Evolutionary conservation across 2,888 invertebrate species (phyloP).

Genomic region (Drosophila rubida): DNA sequence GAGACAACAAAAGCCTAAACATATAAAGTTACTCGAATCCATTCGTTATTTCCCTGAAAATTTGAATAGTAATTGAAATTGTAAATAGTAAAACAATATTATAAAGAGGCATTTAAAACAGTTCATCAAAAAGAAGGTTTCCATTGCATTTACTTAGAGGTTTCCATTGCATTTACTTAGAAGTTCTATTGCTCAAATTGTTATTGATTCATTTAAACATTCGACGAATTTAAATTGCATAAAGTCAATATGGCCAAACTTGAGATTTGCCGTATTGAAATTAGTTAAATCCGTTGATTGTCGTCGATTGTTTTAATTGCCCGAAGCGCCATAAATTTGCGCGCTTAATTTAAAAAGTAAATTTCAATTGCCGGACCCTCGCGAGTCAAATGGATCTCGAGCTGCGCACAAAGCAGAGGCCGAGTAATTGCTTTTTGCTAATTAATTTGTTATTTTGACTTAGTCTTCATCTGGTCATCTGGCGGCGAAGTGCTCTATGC

Average conservation of each 20-base stretch:
- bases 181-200: neutral
- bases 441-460: conserved; percentile 84
- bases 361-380: conserved; percentile 49
- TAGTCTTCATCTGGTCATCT: conserved; percentile 49
- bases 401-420: conserved; percentile 46
- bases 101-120: too few species aligned
- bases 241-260: neutral
- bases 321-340: conserved; percentile 32
- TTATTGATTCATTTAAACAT: neutral
- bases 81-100: too few species aligned
- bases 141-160: too few species aligned
- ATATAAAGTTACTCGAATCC: too few species aligned
- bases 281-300: conserved; percentile 13
- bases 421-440: conserved; percentile 83
- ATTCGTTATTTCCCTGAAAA: too few species aligned
- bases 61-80: too few species aligned
- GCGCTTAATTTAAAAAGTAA: conserved; percentile 36
- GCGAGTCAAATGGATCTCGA: conserved; percentile 38
- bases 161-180: too few species aligned
- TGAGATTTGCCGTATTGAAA: conserved; percentile 4
- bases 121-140: too few species aligned
- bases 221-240: neutral
- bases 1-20: too few species aligned
- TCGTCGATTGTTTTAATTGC: conserved; percentile 16
- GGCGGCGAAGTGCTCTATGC: conserved; percentile 29